A percentile compares a stretch with the other conserved stretches of the same genome.
Evolutionary conservation across 2,113 vertebrate species (phyloP).

Genomic region (Mus pahari): DNA sequence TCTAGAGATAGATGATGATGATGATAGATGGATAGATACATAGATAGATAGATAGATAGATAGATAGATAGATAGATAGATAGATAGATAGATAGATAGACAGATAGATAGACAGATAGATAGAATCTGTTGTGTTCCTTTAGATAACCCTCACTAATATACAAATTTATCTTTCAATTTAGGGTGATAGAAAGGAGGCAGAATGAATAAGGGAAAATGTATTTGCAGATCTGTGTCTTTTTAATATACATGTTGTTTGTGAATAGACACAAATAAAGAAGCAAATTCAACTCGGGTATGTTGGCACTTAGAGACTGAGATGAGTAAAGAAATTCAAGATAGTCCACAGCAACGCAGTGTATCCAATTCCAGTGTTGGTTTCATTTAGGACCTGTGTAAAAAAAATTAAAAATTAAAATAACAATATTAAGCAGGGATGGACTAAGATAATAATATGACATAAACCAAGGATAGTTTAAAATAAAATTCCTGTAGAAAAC

Average conservation of each 20-base stretch:
- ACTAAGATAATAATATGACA: background rate
- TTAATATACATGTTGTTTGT: background rate
- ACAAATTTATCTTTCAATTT: background rate
- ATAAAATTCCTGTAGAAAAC: constrained; percentile 2
- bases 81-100: too few species aligned
- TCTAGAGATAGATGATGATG: background rate
- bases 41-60: too few species aligned
- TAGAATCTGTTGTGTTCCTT: background rate
- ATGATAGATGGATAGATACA: background rate
- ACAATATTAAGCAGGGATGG: background rate
- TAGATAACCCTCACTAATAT: background rate
- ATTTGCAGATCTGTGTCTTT: background rate
- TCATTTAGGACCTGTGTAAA: background rate
- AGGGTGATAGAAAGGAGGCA: background rate
- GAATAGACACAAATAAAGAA: background rate
- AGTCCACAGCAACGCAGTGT: too few species aligned
- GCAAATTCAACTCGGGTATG: background rate
- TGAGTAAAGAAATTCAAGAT: background rate
- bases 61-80: too few species aligned
- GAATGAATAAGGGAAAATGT: background rate
- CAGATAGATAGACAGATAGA: background rate
- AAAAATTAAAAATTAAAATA: background rate
- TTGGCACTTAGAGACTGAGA: rapidly evolving
- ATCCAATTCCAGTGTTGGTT: background rate
- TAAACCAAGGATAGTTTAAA: background rate